phyloP scores from a whole-genome alignment of 2,797 vertebrate species.

The Sciurus vulgaris region DNA sequence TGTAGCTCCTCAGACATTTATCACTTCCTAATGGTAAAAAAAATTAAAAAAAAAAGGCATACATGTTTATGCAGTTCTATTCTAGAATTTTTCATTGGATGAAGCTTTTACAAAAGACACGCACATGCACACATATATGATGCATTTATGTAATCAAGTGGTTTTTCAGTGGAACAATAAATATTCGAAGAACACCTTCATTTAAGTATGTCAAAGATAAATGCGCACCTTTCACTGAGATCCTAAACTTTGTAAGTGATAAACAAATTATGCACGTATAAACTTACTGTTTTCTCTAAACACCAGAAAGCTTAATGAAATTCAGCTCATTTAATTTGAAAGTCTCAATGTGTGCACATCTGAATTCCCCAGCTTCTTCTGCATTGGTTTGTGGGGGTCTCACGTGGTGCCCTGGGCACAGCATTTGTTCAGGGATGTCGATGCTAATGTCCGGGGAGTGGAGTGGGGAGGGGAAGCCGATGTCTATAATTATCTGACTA shows the following conservation, averaged over 20 bases:
- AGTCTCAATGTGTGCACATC: background rate
- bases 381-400: background rate
- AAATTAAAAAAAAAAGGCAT: background rate
- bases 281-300: background rate
- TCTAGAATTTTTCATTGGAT: background rate
- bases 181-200: background rate
- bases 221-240: background rate
- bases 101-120: background rate
- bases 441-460: constrained; percentile 28
- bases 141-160: background rate
- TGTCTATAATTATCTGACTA: constrained; percentile 41
- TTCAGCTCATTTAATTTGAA: background rate
- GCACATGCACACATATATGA: too few species aligned
- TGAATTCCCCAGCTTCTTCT: background rate
- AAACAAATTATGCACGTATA: background rate
- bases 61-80: background rate
- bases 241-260: background rate
- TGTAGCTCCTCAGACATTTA: background rate
- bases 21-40: background rate
- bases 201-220: background rate
- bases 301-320: background rate
- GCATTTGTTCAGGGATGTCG: background rate
- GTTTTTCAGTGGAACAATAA: background rate
- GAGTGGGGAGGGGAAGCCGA: background rate
- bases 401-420: background rate